Evolutionary conservation across 2,888 invertebrate species (phyloP).

Genomic region (Lampropteryx suffumata): DNA sequence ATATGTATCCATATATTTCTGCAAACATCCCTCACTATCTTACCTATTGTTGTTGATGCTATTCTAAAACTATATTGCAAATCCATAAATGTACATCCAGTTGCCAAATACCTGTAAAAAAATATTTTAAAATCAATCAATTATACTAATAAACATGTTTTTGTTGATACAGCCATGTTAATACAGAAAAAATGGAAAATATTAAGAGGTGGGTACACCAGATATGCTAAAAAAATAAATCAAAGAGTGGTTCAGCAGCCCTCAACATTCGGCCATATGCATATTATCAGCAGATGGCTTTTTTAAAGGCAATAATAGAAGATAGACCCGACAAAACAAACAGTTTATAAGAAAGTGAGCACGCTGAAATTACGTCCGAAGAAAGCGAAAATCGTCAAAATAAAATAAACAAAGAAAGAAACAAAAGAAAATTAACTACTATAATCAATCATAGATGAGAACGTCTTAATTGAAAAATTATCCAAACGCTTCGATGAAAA

Average conservation of each 20-base stretch:
- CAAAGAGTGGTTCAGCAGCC: constrained; percentile 18
- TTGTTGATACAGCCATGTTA: constrained; percentile 18
- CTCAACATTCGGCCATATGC: constrained; percentile 6
- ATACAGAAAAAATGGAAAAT: constrained; percentile 20
- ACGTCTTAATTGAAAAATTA: too few species aligned
- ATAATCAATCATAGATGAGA: too few species aligned
- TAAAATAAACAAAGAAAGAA: too few species aligned
- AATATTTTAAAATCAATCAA: neutral
- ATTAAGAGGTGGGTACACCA: constrained; percentile 15
- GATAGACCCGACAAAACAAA: too few species aligned
- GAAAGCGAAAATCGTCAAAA: too few species aligned
- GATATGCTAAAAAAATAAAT: constrained; percentile 17
- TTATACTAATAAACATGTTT: constrained; percentile 19
- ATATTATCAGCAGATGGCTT: neutral
- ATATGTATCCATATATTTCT: constrained; percentile 17
- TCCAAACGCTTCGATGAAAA: too few species aligned
- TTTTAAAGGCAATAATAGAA: too few species aligned
- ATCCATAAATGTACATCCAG: constrained; percentile 12
- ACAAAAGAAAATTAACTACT: too few species aligned
- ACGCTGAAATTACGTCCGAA: too few species aligned
- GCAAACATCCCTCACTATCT: constrained; percentile 18
- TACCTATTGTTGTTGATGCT: constrained; percentile 16
- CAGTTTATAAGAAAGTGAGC: too few species aligned
- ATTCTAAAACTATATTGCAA: constrained; percentile 13
- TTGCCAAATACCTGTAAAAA: constrained; percentile 23